These are phyloP conservation scores for Triops cancriformis DNA, from an alignment of 1,140 invertebrate species.

Conservation along the genomic window DNA sequence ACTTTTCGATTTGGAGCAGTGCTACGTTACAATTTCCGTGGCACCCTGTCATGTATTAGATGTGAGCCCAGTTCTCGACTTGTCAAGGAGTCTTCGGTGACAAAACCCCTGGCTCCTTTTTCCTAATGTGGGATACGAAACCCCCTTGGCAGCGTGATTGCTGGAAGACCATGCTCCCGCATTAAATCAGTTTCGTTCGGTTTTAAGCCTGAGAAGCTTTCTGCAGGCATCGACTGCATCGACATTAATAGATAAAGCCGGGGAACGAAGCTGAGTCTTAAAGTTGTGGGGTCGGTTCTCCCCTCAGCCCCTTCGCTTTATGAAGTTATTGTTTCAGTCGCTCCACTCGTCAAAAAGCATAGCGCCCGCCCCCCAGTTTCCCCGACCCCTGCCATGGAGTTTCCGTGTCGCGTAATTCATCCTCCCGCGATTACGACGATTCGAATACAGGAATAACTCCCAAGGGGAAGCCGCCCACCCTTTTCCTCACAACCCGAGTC, in stretches of 20 bases:
- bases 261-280: not conserved
- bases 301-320: not conserved
- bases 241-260: not conserved
- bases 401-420: not conserved
- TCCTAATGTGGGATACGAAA: not conserved
- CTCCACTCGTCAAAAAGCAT: slow-evolving; percentile 6
- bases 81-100: not conserved
- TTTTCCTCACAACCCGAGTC: not conserved
- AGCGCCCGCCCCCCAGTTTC: not conserved
- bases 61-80: no score
- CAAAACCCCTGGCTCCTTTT: not conserved
- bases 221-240: not conserved
- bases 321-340: slow-evolving; percentile 8
- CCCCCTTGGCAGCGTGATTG: no score
- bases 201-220: not conserved
- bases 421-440: not conserved
- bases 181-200: not conserved
- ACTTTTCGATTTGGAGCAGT: slow-evolving; percentile 10
- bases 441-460: no score
- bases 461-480: not conserved
- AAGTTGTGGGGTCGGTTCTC: not conserved
- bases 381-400: no score
- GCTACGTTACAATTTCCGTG: not conserved
- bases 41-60: no score
- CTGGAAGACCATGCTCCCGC: slow-evolving; percentile 3